A percentile compares a stretch with the other conserved stretches of the same genome.
Evolutionary conservation across 2,113 vertebrate genomes (phyloP).

Genomic region (Odontesthes bonariensis): DNA sequence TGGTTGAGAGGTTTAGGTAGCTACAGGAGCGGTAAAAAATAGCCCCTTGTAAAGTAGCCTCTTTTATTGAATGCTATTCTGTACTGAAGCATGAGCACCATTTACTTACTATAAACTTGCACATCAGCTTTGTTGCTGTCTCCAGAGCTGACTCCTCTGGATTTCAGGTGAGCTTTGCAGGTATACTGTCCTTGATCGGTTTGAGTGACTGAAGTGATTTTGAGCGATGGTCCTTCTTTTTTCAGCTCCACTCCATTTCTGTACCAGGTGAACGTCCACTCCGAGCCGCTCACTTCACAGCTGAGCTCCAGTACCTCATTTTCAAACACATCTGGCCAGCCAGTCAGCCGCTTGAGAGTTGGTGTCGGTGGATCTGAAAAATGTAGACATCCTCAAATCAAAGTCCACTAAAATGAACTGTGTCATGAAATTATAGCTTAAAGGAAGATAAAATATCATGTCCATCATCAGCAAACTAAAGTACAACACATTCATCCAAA

Average conservation of each 20-base stretch:
- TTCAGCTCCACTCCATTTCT: background rate
- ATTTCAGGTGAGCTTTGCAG: slow-evolving; percentile 31
- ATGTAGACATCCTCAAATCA: background rate
- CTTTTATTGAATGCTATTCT: too few relatives aligned
- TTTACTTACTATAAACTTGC: slow-evolving; percentile 41
- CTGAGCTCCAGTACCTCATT: slow-evolving; percentile 13
- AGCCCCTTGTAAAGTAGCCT: too few relatives aligned
- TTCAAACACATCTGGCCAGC: slow-evolving; percentile 54
- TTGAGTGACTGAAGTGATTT: background rate
- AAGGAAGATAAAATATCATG: too few relatives aligned
- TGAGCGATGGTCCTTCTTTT: fast-evolving
- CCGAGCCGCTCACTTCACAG: background rate
- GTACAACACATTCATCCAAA: too few relatives aligned
- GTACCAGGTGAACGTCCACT: slow-evolving; percentile 52
- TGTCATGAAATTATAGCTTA: too few relatives aligned
- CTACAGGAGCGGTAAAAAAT: too few relatives aligned
- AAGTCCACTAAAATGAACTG: too few relatives aligned
- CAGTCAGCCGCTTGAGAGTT: background rate
- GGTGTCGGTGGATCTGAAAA: slow-evolving; percentile 55
- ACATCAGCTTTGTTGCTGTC: slow-evolving; percentile 18
- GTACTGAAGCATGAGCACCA: background rate
- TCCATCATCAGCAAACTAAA: too few relatives aligned
- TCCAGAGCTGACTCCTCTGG: background rate
- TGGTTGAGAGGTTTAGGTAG: too few relatives aligned
- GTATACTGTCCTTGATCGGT: background rate